These are phyloP conservation scores for Mionectes macconnelli DNA, from an alignment of 2,113 vertebrate species.

Conservation along the genomic window DNA sequence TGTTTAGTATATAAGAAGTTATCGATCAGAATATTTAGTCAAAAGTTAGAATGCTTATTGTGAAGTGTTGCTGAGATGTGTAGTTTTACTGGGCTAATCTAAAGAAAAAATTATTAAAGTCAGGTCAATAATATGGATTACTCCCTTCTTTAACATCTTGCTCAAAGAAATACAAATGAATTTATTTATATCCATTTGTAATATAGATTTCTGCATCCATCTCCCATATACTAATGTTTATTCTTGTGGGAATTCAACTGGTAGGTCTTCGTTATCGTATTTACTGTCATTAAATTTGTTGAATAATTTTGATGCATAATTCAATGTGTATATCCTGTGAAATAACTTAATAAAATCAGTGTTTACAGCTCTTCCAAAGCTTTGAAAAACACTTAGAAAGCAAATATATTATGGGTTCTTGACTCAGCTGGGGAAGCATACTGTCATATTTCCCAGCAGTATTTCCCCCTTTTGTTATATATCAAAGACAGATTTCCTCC, in stretches of 20 bases:
- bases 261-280: slow-evolving; percentile 4
- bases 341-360: background rate
- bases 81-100: slow-evolving; percentile 56
- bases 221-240: slow-evolving; percentile 19
- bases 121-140: slow-evolving; percentile 74
- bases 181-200: slow-evolving; percentile 64
- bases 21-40: slow-evolving; percentile 50
- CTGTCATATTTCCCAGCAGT: background rate
- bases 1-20: slow-evolving; percentile 45
- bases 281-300: slow-evolving; percentile 35
- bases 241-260: background rate
- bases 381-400: background rate
- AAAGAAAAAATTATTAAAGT: slow-evolving; percentile 73
- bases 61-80: slow-evolving; percentile 59
- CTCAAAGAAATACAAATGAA: slow-evolving; percentile 68
- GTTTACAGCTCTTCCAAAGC: background rate
- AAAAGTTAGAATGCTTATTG: slow-evolving; percentile 57
- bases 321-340: background rate
- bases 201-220: slow-evolving; percentile 59
- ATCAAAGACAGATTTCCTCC: background rate
- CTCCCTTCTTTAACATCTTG: slow-evolving; percentile 61
- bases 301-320: slow-evolving; percentile 18
- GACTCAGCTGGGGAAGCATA: background rate
- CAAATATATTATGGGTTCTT: background rate
- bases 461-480: background rate